Conservation (phyloP, 2,888 invertebrate genomes). For the Isotomurus palustris region DNA sequence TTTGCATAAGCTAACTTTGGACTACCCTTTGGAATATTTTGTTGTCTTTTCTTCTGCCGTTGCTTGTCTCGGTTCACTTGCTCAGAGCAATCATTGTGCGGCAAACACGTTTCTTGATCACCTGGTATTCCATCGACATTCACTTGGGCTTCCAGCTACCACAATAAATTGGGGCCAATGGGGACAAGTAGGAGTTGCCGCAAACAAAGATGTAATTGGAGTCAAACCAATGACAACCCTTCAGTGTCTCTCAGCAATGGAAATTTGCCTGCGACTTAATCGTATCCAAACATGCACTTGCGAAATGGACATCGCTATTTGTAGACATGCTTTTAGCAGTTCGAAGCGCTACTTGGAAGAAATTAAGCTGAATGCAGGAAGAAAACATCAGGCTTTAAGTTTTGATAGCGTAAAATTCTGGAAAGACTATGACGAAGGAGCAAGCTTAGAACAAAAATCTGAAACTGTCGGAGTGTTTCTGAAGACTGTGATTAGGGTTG, state of each 20-base stretch:
- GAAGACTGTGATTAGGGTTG: conserved; percentile 4
- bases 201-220: conserved; percentile 11
- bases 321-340: neutral
- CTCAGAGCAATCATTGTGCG: conserved; percentile 13
- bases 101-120: conserved; percentile 14
- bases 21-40: conserved; percentile 15
- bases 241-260: conserved; percentile 12
- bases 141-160: conserved; percentile 11
- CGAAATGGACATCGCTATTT: conserved; percentile 6
- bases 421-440: conserved; percentile 14
- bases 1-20: conserved; percentile 10
- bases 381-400: neutral
- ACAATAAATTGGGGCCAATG: conserved; percentile 24
- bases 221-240: conserved; percentile 9
- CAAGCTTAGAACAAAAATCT: conserved; percentile 9
- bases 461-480: conserved; percentile 14
- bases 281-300: neutral
- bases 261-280: neutral
- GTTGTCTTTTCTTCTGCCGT: conserved; percentile 12
- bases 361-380: neutral
- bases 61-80: conserved; percentile 4
- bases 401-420: conserved; percentile 25
- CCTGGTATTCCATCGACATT: conserved; percentile 7
- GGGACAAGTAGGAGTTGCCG: conserved; percentile 23
- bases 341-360: conserved; percentile 14